Evolutionary conservation across 2,888 invertebrate species (phyloP).

Genomic region (Globia sparganii): DNA sequence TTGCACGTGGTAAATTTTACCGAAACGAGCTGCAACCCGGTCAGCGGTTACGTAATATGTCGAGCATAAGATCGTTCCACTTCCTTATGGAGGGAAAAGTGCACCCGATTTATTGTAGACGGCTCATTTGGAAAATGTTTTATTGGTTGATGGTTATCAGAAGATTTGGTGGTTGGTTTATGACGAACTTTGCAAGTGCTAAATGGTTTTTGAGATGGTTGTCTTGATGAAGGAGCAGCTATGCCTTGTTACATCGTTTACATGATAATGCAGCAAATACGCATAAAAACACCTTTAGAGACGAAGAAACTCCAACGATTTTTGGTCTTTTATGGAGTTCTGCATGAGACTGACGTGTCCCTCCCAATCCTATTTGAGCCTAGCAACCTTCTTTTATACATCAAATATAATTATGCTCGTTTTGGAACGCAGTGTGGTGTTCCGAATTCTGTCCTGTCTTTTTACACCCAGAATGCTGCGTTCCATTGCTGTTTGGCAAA

Average conservation of each 20-base stretch:
- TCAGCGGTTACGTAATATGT: conserved; percentile 79
- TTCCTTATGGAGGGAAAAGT: conserved; percentile 75
- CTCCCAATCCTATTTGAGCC: neutral
- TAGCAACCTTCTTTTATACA: neutral
- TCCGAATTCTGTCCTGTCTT: too few relatives aligned
- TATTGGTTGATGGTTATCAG: conserved; percentile 49
- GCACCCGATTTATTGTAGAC: conserved; percentile 62
- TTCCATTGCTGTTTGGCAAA: too few relatives aligned
- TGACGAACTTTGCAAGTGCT: conserved; percentile 23
- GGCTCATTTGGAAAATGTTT: conserved; percentile 58
- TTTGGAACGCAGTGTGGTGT: too few relatives aligned
- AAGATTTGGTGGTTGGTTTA: conserved; percentile 25
- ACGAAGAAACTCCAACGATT: too few relatives aligned
- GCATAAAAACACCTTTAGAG: too few relatives aligned
- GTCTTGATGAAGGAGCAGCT: neutral
- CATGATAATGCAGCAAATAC: neutral
- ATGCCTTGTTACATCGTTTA: neutral
- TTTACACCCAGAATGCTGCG: too few relatives aligned
- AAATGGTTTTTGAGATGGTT: conserved; percentile 16
- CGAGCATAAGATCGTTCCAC: conserved; percentile 79
- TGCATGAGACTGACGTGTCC: neutral
- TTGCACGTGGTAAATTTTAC: conserved; percentile 80
- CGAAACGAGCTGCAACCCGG: conserved; percentile 77
- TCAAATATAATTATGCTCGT: neutral
- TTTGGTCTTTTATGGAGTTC: neutral